Percentiles rank a stretch among this genome's conserved stretches.
Evolutionary conservation across 2,113 vertebrate species (phyloP).

Genomic region (cattle (Bos taurus)): ARS-UCD2.0 NC_037335.1:63549501-63550000

Average conservation of each 20-base stretch:
- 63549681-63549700: no score
- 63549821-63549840: no score
- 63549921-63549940: not conserved
- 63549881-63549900: not conserved
- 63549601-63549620: not conserved
- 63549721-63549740: no score
- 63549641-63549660: no score
- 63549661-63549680: no score
- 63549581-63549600: not conserved
- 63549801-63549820: no score
- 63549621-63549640: not conserved
- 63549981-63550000: not conserved
- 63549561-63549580: rapidly evolving
- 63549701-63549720: no score
- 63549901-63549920: not conserved
- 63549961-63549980: not conserved
- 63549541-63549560: rapidly evolving
- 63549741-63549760: no score
- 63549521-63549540: rapidly evolving
- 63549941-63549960: not conserved
- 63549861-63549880: no score
- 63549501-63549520: rapidly evolving
- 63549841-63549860: no score
- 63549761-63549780: no score
- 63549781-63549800: no score